Evolutionary conservation across 2,888 invertebrate species (phyloP).

Genomic region (Ochropleura leucogaster): DNA sequence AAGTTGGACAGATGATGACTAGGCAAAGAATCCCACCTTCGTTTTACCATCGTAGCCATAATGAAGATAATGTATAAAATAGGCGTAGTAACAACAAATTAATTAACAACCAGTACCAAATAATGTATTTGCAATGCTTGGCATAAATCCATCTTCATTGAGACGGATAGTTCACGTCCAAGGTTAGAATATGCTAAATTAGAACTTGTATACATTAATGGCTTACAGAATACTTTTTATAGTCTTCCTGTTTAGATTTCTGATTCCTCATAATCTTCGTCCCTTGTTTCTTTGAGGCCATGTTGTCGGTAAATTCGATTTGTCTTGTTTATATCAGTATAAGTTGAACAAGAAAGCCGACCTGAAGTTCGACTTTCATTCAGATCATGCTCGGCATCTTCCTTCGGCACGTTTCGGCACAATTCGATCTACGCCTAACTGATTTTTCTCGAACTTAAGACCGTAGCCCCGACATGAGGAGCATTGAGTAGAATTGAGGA

Average conservation of each 20-base stretch:
- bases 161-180: conserved; percentile 34
- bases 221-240: conserved; percentile 6
- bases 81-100: conserved; percentile 11
- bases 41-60: not conserved
- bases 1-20: not conserved
- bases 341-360: not conserved
- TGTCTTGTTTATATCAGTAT: not conserved
- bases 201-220: conserved; percentile 14
- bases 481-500: too few relatives aligned
- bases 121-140: conserved; percentile 26
- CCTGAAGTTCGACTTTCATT: not conserved
- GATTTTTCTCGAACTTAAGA: not conserved
- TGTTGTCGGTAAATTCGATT: not conserved
- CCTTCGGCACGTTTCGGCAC: not conserved
- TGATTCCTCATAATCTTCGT: not conserved
- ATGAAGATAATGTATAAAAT: not conserved
- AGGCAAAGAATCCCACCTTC: not conserved
- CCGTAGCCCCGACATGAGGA: too few relatives aligned
- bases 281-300: not conserved
- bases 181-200: conserved; percentile 43
- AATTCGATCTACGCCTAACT: not conserved
- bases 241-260: conserved; percentile 1
- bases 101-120: conserved; percentile 7
- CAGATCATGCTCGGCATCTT: not conserved
- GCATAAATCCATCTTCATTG: conserved; percentile 45